A percentile compares a stretch with the other conserved stretches of the same genome.
Conservation (phyloP, 2,888 invertebrate genomes). For the Drosophila affinis region DNA sequence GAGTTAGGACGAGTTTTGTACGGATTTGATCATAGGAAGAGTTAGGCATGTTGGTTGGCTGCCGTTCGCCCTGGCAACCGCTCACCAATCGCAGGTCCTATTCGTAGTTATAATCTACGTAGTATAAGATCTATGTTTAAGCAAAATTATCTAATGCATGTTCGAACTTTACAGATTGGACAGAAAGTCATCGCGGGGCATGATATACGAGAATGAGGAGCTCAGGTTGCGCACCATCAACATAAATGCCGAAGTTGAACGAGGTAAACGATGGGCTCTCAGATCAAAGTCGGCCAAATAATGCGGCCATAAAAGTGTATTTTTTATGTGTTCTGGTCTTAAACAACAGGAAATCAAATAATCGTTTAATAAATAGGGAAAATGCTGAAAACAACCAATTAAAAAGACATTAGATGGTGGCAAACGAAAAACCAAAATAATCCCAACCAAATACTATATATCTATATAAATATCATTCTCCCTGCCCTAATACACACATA, state of each 20-base stretch:
- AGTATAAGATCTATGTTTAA: slow-evolving; percentile 10
- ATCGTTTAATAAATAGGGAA: slow-evolving; percentile 48
- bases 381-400: slow-evolving; percentile 56
- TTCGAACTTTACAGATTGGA: slow-evolving; percentile 87
- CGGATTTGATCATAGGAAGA: slow-evolving; percentile 14
- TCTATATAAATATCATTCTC: slow-evolving; percentile 26
- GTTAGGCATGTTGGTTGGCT: slow-evolving; percentile 59
- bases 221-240: slow-evolving; percentile 94
- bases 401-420: slow-evolving; percentile 65
- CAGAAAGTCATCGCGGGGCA: slow-evolving; percentile 94
- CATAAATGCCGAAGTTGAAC: slow-evolving; percentile 96
- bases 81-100: slow-evolving; percentile 64
- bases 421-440: slow-evolving; percentile 32
- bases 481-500: slow-evolving; percentile 22
- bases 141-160: slow-evolving; percentile 9
- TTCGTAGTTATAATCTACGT: background rate
- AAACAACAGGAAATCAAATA: slow-evolving; percentile 50
- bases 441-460: slow-evolving; percentile 22
- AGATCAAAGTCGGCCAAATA: slow-evolving; percentile 27
- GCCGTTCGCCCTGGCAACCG: slow-evolving; percentile 70
- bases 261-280: slow-evolving; percentile 86
- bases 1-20: slow-evolving; percentile 3
- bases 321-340: background rate
- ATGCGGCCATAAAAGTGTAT: slow-evolving; percentile 22
- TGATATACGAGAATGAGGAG: slow-evolving; percentile 97